Evolutionary conservation across 2,113 vertebrate genomes (phyloP).

Genomic region (Anhinga rufa): DNA sequence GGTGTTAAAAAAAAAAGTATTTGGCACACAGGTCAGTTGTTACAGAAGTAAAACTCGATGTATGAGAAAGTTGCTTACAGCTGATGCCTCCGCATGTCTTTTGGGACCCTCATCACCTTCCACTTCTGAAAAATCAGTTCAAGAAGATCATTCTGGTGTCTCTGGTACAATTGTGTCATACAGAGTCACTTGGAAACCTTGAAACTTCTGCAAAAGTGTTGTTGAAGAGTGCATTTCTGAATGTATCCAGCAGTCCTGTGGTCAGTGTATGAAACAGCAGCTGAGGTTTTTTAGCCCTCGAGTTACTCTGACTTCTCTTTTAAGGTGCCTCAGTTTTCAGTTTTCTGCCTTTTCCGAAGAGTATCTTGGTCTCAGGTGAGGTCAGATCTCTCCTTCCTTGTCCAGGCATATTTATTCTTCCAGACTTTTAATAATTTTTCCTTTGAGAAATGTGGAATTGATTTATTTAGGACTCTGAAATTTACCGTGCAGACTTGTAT

Average conservation of each 20-base stretch:
- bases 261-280: not conserved
- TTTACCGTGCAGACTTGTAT: not conserved
- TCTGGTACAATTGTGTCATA: not conserved
- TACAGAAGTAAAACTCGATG: not conserved
- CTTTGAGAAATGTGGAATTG: not conserved
- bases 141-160: not conserved
- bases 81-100: fast-evolving
- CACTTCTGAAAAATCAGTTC: not conserved
- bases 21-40: not conserved
- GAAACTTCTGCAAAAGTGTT: no score
- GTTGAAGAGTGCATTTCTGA: not conserved
- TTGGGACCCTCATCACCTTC: not conserved
- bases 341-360: not conserved
- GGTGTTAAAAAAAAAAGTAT: not conserved
- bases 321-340: not conserved
- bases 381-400: not conserved
- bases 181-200: not conserved
- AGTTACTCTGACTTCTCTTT: not conserved
- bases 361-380: not conserved
- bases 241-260: fast-evolving
- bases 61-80: not conserved
- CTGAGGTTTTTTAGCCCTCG: not conserved
- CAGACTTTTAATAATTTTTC: not conserved
- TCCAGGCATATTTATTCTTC: not conserved
- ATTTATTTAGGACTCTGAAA: not conserved